phyloP scores from a whole-genome alignment of 2,888 invertebrate species.

The Cataglyphis livida region DNA sequence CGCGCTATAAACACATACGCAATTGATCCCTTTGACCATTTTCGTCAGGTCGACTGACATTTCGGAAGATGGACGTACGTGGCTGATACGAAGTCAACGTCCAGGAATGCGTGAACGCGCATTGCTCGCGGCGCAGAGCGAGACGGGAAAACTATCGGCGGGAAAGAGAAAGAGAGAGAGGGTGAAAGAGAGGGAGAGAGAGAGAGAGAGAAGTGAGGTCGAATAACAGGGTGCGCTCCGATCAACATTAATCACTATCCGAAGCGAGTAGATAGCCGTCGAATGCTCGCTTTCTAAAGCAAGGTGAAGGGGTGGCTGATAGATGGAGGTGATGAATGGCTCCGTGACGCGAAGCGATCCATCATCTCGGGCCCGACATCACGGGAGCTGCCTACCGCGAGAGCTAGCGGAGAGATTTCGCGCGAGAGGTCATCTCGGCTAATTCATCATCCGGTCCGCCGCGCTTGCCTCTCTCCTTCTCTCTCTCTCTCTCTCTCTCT shows the following conservation, averaged over 20 bases:
- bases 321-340: slow-evolving; percentile 86
- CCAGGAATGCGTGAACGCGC: slow-evolving; percentile 70
- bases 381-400: slow-evolving; percentile 80
- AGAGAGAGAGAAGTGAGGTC: slow-evolving; percentile 78
- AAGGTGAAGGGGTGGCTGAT: slow-evolving; percentile 84
- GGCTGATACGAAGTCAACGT: slow-evolving; percentile 75
- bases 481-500: slow-evolving; percentile 49
- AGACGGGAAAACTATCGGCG: slow-evolving; percentile 30
- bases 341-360: slow-evolving; percentile 84
- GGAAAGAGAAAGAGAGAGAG: slow-evolving; percentile 14
- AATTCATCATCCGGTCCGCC: slow-evolving; percentile 83
- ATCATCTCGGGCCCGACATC: slow-evolving; percentile 83
- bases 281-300: slow-evolving; percentile 84
- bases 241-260: slow-evolving; percentile 85
- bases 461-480: slow-evolving; percentile 68
- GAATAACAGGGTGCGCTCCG: slow-evolving; percentile 81
- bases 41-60: slow-evolving; percentile 67
- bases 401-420: slow-evolving; percentile 82
- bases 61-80: slow-evolving; percentile 71
- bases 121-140: slow-evolving; percentile 51
- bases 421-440: slow-evolving; percentile 83
- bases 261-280: slow-evolving; percentile 85
- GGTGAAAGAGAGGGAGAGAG: slow-evolving; percentile 62
- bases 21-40: slow-evolving; percentile 67
- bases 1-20: slow-evolving; percentile 48